These are phyloP conservation scores for Oncorhynchus kisutch DNA, from an alignment of 2,113 vertebrate species.

Conservation along the genomic window DNA sequence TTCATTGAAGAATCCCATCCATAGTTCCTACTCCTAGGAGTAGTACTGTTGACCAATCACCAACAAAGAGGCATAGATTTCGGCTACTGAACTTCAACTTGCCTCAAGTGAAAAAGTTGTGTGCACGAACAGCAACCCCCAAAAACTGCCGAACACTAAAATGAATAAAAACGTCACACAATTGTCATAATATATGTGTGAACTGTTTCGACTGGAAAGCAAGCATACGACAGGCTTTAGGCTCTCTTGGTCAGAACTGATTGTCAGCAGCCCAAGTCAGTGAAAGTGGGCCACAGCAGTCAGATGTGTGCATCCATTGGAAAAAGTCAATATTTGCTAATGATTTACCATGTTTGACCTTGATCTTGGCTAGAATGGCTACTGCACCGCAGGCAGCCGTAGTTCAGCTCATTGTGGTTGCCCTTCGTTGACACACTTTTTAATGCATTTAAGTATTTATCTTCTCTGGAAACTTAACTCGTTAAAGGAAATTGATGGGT, in stretches of 20 bases:
- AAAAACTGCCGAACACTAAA: too few species aligned
- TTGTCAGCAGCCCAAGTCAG: not conserved
- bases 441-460: constrained; percentile 10
- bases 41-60: too few species aligned
- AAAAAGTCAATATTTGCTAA: constrained; percentile 58
- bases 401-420: constrained; percentile 28
- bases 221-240: not conserved
- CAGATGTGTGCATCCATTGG: constrained; percentile 10
- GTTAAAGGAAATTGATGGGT: constrained; percentile 21
- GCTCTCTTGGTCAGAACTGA: not conserved
- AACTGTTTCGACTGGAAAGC: too few species aligned
- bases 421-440: constrained; percentile 7
- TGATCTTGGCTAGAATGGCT: constrained; percentile 21
- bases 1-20: too few species aligned
- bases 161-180: too few species aligned
- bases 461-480: constrained; percentile 17
- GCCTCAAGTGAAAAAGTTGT: too few species aligned
- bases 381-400: not conserved
- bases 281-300: constrained; percentile 32
- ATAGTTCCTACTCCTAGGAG: too few species aligned
- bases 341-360: constrained; percentile 49
- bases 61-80: too few species aligned
- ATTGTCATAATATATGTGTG: too few species aligned
- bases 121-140: too few species aligned
- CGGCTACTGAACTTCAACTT: too few species aligned